Conservation (phyloP, 2,113 vertebrate genomes). For the Charadrius vociferus region DNA sequence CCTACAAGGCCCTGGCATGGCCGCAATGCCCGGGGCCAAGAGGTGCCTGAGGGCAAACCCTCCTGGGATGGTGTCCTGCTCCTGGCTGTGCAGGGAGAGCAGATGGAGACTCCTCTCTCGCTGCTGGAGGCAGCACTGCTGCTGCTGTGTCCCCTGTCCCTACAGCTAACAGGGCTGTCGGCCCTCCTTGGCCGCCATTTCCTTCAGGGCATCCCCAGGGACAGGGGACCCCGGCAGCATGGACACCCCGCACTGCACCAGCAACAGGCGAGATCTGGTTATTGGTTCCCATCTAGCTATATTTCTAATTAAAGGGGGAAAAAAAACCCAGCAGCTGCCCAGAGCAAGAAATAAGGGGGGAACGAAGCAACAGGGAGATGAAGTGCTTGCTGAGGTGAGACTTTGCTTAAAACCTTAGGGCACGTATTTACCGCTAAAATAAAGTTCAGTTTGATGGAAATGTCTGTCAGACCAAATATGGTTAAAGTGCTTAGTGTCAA, state of each 20-base stretch:
- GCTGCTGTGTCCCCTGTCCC: accelerated
- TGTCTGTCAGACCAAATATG: background rate
- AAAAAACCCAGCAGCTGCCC: background rate
- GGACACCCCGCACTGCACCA: accelerated
- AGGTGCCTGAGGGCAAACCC: background rate
- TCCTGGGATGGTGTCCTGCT: accelerated
- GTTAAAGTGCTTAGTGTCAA: background rate
- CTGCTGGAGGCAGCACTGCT: background rate
- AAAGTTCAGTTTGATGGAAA: background rate
- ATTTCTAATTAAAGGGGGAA: background rate
- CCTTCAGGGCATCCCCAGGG: accelerated
- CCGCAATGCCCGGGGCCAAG: accelerated
- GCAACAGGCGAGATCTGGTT: accelerated
- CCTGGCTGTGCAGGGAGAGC: accelerated
- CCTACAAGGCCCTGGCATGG: background rate
- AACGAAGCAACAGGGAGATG: background rate
- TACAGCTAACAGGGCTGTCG: accelerated
- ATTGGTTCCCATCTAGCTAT: background rate
- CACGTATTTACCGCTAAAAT: background rate
- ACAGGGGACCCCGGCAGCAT: background rate
- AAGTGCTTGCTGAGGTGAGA: background rate
- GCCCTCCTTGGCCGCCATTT: background rate
- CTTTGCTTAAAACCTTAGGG: background rate
- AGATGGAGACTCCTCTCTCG: accelerated
- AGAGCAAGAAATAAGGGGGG: background rate